Conservation (phyloP, 2,113 vertebrate species). For the Ranitomeya imitator region DNA sequence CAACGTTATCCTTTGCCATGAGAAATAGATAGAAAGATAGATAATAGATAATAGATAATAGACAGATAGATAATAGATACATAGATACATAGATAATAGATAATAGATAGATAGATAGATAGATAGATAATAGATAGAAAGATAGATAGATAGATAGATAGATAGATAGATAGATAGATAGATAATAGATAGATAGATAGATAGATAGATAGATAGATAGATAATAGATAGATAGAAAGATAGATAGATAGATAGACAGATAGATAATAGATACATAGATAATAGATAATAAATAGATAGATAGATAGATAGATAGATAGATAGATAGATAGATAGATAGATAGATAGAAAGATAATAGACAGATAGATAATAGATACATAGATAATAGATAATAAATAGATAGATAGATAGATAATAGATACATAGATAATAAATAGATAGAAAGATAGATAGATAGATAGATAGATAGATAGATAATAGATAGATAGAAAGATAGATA, state of each 20-base stretch:
- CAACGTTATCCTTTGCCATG: too few species aligned
- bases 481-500: too few species aligned
- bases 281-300: too few species aligned
- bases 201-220: neutral
- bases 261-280: too few species aligned
- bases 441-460: conserved; percentile 24
- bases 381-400: too few species aligned
- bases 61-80: too few species aligned
- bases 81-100: too few species aligned
- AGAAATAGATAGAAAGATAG: neutral
- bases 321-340: neutral
- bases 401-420: neutral
- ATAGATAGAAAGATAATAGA: neutral
- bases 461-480: neutral
- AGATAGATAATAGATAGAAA: neutral
- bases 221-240: too few species aligned
- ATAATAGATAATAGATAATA: neutral
- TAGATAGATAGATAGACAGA: conserved; percentile 25
- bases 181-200: too few species aligned
- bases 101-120: neutral
- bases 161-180: too few species aligned
- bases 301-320: neutral
- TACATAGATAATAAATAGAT: too few species aligned
- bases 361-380: neutral
- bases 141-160: neutral